Percentiles rank a stretch among this genome's conserved stretches.
phyloP scores from a whole-genome alignment of 2,113 vertebrate genomes.

The Gasterosteus nipponicus region DNA sequence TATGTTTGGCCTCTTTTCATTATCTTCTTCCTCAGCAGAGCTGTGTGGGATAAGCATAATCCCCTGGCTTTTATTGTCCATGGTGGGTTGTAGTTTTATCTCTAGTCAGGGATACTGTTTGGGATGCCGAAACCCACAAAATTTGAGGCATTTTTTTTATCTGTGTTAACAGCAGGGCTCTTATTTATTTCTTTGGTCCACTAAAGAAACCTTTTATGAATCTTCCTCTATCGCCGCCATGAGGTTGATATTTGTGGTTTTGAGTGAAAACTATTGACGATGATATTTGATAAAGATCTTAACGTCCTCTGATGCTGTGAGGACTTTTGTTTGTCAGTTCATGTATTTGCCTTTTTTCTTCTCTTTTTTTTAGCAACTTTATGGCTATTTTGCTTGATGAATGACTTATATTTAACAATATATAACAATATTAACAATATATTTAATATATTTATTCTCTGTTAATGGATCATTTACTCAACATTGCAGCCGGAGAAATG shows the following conservation, averaged over 20 bases:
- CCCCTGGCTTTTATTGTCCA: constrained; percentile 1
- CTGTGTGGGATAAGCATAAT: constrained; percentile 29
- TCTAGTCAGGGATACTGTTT: constrained; percentile 1
- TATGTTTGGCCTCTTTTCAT: constrained; percentile 23
- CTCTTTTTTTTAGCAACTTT: not conserved
- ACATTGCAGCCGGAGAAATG: not conserved
- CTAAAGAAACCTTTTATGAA: not conserved
- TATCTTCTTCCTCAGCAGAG: constrained; percentile 15
- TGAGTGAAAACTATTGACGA: not conserved
- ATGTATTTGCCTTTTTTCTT: not conserved
- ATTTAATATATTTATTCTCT: not conserved
- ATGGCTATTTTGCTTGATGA: not conserved
- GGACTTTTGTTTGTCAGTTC: not conserved
- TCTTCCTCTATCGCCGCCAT: not conserved
- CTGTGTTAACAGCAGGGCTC: not conserved
- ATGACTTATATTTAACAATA: not conserved
- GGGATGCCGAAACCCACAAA: not conserved
- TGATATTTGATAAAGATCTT: not conserved
- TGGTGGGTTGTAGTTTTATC: not conserved
- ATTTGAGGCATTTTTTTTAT: not conserved
- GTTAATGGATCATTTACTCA: not conserved
- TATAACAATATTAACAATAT: too few relatives aligned
- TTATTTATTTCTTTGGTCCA: not conserved
- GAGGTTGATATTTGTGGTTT: not conserved
- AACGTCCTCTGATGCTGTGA: not conserved